These are phyloP conservation scores for Brachyopa scutellaris DNA, from an alignment of 2,888 invertebrate genomes.

Conservation along the genomic window DNA sequence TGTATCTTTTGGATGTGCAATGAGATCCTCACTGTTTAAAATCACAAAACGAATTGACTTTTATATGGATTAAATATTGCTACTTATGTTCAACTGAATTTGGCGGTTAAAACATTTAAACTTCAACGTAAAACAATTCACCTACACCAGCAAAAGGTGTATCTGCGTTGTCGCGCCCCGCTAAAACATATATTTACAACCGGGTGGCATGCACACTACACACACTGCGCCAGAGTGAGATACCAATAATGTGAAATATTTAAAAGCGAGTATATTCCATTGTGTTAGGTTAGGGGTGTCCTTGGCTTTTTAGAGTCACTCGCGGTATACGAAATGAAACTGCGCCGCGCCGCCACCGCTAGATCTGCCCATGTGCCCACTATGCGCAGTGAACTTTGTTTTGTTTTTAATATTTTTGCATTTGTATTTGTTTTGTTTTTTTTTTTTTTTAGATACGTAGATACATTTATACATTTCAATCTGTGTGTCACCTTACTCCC, in stretches of 20 bases:
- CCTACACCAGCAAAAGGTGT: conserved; percentile 28
- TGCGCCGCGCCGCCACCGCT: conserved; percentile 10
- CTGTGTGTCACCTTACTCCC: conserved; percentile 68
- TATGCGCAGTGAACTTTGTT: conserved; percentile 63
- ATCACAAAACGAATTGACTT: conserved; percentile 74
- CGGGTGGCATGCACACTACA: conserved; percentile 11
- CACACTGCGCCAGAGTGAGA: conserved; percentile 47
- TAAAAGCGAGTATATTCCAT: conserved; percentile 44
- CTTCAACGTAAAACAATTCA: conserved; percentile 38
- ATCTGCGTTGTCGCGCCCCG: conserved; percentile 20
- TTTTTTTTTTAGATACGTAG: conserved; percentile 20
- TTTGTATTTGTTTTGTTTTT: not conserved
- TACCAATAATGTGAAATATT: too few relatives aligned
- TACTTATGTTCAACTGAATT: conserved; percentile 71
- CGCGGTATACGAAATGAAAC: not conserved
- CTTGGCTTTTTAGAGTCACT: conserved; percentile 66
- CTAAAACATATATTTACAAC: conserved; percentile 29
- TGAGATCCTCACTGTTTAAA: conserved; percentile 74
- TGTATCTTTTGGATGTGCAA: conserved; percentile 44
- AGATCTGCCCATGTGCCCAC: conserved; percentile 36
- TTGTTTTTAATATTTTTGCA: conserved; percentile 46
- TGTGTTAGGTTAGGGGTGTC: conserved; percentile 69
- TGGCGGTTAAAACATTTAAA: conserved; percentile 72
- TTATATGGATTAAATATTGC: conserved; percentile 72
- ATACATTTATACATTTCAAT: conserved; percentile 34